Evolutionary conservation across 1,140 invertebrate species (phyloP).

Genomic region (Hyphantria cunea): DNA sequence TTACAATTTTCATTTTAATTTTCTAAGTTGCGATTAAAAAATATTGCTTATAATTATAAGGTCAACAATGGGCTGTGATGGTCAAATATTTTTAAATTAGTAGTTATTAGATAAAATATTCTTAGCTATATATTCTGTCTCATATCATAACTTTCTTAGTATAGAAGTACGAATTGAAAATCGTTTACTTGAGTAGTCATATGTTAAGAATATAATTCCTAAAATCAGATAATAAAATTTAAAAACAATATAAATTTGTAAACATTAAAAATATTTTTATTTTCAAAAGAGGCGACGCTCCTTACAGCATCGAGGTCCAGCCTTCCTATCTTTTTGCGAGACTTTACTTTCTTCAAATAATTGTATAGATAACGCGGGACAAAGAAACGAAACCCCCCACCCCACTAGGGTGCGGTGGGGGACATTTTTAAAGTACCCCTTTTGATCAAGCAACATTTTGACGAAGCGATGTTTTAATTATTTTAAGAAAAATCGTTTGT

Average conservation of each 20-base stretch:
- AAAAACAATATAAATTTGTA: conserved; percentile 1
- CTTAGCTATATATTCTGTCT: no score
- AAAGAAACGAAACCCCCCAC: conserved; percentile 61
- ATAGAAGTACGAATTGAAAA: no score
- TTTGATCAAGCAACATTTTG: conserved; percentile 63
- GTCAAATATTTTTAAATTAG: no score
- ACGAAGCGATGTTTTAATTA: conserved; percentile 61
- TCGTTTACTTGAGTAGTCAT: no score
- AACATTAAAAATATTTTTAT: neutral
- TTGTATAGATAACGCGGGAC: conserved; percentile 79
- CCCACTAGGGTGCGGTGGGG: conserved; percentile 39
- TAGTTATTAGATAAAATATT: no score
- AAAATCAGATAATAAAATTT: no score
- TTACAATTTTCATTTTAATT: no score
- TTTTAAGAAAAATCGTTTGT: conserved; percentile 31
- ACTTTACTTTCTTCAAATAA: conserved; percentile 77
- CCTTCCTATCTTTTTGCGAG: conserved; percentile 75
- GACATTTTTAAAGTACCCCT: conserved; percentile 67
- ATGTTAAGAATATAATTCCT: no score
- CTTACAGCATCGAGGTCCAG: conserved; percentile 51
- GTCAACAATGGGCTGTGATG: no score
- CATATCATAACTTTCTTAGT: no score
- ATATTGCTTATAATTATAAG: no score
- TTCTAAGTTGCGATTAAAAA: no score
- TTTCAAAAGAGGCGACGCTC: conserved; percentile 36